A percentile compares a stretch with the other conserved stretches of the same genome.
Conservation (phyloP, 2,888 invertebrate species). For the Callimorpha dominula region DNA sequence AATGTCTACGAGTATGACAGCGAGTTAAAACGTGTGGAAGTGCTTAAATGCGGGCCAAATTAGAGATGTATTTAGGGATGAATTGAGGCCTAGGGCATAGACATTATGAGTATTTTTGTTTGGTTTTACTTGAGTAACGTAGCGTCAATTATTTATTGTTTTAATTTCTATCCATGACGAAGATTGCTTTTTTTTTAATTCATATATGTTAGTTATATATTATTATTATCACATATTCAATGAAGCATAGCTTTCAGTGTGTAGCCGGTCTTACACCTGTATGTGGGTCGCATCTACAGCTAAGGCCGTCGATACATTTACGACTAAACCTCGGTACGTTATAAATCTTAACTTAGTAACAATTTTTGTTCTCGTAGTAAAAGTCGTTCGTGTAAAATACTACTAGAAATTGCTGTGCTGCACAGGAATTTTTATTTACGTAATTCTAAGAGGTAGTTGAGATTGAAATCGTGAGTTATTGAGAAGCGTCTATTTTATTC, state of each 20-base stretch:
- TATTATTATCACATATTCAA: neutral
- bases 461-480: conserved; percentile 12
- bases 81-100: neutral
- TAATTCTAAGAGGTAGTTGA: conserved; percentile 9
- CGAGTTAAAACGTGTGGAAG: neutral
- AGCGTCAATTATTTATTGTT: neutral
- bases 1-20: neutral
- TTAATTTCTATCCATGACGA: neutral
- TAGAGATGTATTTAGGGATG: too few relatives aligned
- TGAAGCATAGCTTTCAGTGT: conserved; percentile 19
- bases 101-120: neutral
- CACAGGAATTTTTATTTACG: conserved; percentile 15
- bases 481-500: neutral
- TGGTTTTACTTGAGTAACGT: neutral
- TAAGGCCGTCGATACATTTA: conserved; percentile 57
- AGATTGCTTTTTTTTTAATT: neutral
- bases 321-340: conserved; percentile 52
- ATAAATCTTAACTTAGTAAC: conserved; percentile 58
- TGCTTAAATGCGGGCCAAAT: too few relatives aligned
- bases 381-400: conserved; percentile 41
- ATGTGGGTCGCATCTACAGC: conserved; percentile 41
- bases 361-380: conserved; percentile 49
- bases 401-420: conserved; percentile 24
- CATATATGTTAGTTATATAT: neutral
- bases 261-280: conserved; percentile 23